phyloP scores from a whole-genome alignment of 2,113 vertebrate genomes.

The Struthidea cinerea region DNA sequence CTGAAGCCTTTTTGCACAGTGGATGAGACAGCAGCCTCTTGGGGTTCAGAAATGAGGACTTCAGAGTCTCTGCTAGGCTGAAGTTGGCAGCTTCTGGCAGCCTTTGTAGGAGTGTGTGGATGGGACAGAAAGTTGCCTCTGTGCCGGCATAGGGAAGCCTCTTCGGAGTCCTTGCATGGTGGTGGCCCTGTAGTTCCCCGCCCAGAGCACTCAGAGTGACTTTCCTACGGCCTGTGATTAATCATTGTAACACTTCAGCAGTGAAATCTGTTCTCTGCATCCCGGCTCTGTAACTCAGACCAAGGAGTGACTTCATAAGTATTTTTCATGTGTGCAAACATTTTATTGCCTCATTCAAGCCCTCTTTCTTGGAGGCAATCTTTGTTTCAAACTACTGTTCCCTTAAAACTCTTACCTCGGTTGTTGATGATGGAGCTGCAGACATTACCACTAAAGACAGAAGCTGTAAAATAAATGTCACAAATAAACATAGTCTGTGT shows the following conservation, averaged over 20 bases:
- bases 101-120: not conserved
- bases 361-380: not conserved
- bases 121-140: not conserved
- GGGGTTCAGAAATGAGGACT: not conserved
- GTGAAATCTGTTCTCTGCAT: not conserved
- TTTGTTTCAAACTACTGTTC: not conserved
- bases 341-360: not conserved
- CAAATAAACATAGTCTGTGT: not conserved
- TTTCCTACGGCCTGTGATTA: not conserved
- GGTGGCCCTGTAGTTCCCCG: not conserved
- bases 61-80: not conserved
- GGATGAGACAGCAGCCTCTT: not conserved
- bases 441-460: not conserved
- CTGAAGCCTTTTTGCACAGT: not conserved
- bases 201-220: not conserved
- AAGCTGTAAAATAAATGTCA: not conserved
- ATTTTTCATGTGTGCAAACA: not conserved
- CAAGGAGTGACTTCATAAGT: not conserved
- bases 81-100: not conserved
- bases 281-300: not conserved
- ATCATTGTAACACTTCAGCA: not conserved
- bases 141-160: accelerated
- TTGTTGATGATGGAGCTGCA: not conserved
- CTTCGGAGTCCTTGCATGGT: not conserved
- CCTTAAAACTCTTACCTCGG: not conserved